Evolutionary conservation across 92 coral and sea anemone genomes (phyloP), one percentile per base, ranked within the genome.

Genomic region (Nematostella vectensis): DNA sequence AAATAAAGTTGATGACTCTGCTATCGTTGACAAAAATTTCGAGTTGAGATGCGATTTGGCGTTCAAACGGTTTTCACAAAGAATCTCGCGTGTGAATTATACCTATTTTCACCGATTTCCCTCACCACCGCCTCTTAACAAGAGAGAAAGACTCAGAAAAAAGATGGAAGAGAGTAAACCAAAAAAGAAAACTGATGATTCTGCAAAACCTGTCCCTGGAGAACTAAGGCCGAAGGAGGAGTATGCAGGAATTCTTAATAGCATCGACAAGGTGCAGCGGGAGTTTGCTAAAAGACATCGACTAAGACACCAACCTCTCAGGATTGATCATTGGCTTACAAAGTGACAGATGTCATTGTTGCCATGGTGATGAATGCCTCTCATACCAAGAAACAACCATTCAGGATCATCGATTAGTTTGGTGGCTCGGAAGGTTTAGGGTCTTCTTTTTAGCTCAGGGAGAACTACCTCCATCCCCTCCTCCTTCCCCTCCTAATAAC

Each of bases 41-140:
- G 10, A 23, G 8, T 52, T 52, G 61, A 56, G 44, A 40, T 55
- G 71, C 15, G 71, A 65, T 4, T 30, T 65, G 28, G 54, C 62
- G 15, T 53, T 65, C 24, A 45, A 36, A 42, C 44, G 71, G 9
- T 43, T 29, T 33, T 33, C 70, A 1, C 70, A 63, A 30, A 63
- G 37, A 11, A 63, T 63, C 13, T 31, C 70, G 8, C 21, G 70
- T 27, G 2, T 31, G 31, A 33, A 65, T 25, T 65, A 65, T 45
- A 52, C 71, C 11, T 65, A 65, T 21, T 65, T 65, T 33, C 27
- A 65, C 17, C 11, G 50, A 24, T 45, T 45, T 19, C 51, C 51
- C 4, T 45, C 51, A 6, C 51, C 51, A 10, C 51, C 23, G 9
- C 11, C 51, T 19, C 9, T 45, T 11, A 45, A 17, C 18, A 45